Conservation (phyloP, 1,140 invertebrate species). For the Drosophila obscura region DNA sequence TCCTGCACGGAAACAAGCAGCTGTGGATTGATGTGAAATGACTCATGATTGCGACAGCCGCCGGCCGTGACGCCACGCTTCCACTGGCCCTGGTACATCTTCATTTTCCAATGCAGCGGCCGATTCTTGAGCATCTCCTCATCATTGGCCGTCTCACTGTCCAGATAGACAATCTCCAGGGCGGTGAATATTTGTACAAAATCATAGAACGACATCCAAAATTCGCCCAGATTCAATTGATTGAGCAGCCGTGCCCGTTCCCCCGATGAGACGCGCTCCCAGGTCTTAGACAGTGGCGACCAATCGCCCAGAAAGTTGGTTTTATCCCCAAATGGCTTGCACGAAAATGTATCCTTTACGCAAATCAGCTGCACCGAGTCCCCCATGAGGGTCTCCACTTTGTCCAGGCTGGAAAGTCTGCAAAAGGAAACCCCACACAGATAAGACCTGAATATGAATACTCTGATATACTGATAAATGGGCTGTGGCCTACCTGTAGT, state of each 20-base stretch:
- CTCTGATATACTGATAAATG: background rate
- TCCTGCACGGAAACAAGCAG: conserved; percentile 92
- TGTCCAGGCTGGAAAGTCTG: conserved; percentile 91
- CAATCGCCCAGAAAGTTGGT: conserved; percentile 90
- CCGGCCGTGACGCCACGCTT: conserved; percentile 94
- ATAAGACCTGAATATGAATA: conserved; percentile 85
- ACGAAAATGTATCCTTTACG: conserved; percentile 88
- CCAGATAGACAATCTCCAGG: conserved; percentile 94
- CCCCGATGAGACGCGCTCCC: conserved; percentile 89
- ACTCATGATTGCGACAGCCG: conserved; percentile 95
- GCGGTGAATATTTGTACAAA: conserved; percentile 93
- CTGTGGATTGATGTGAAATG: conserved; percentile 97
- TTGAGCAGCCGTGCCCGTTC: conserved; percentile 90
- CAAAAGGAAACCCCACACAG: background rate
- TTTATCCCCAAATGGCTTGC: conserved; percentile 85
- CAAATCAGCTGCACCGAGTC: conserved; percentile 90
- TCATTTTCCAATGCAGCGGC: conserved; percentile 91
- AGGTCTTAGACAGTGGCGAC: conserved; percentile 88
- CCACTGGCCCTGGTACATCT: conserved; percentile 94
- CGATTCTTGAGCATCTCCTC: conserved; percentile 92
- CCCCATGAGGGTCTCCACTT: conserved; percentile 89
- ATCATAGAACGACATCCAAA: conserved; percentile 94
- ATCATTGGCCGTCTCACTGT: conserved; percentile 92
- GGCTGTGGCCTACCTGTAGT: conserved; percentile 66
- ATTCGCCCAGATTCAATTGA: conserved; percentile 90